A percentile compares a stretch with the other conserved stretches of the same genome.
phyloP scores from a whole-genome alignment of 2,888 invertebrate genomes.

The Hyalella azteca region DNA sequence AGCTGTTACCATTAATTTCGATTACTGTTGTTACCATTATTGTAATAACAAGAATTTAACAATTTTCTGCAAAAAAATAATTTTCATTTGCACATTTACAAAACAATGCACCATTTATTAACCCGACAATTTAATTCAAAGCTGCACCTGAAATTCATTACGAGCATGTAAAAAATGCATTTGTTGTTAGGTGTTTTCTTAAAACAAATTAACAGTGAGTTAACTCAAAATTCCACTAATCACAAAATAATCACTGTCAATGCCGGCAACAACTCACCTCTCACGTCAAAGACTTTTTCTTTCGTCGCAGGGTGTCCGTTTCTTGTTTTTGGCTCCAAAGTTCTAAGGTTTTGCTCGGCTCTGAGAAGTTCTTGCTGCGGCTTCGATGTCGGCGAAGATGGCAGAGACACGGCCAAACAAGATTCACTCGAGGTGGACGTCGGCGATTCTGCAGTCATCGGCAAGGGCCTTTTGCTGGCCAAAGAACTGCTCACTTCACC shows the following conservation, averaged over 20 bases:
- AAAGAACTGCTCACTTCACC: conserved; percentile 38
- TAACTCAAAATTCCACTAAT: no score
- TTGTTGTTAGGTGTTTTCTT: no score
- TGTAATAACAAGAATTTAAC: no score
- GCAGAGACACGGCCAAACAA: neutral
- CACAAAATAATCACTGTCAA: no score
- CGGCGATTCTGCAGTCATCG: conserved; percentile 13
- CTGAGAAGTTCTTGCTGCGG: neutral
- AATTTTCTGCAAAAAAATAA: no score
- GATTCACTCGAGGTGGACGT: conserved; percentile 15
- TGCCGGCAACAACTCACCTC: neutral
- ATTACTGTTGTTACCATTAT: no score
- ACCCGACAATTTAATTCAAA: neutral
- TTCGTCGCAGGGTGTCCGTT: neutral
- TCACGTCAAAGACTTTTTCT: neutral
- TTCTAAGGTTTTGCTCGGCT: neutral
- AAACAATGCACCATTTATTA: neutral
- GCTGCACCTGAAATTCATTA: neutral
- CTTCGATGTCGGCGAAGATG: neutral
- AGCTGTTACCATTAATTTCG: no score
- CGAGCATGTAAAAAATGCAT: no score
- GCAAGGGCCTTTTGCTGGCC: neutral
- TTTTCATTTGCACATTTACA: neutral
- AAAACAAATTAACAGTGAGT: no score
- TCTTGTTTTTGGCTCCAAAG: conserved; percentile 1